Evolutionary conservation across 1,140 invertebrate species (phyloP), one percentile per base, ranked within the genome.

Genomic region (Gonatopus flavifemur): DNA sequence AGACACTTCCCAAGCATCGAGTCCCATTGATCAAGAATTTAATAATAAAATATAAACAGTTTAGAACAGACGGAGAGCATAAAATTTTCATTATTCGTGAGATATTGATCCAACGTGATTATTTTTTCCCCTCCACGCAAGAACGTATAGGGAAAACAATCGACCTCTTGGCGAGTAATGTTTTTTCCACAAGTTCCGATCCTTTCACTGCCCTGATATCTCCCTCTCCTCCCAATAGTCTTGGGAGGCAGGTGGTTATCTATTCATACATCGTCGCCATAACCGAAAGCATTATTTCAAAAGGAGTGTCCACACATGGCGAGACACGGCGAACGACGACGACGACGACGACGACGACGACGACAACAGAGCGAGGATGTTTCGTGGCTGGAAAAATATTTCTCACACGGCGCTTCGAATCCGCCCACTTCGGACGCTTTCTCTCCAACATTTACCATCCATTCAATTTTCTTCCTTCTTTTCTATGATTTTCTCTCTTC

Each of bases 361-460:
- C 22, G n/a, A 35, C 8, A 13, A 13, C 21, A 36, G 16, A 8
- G 5, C 24, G 42, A 52, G 48, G 54, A 43, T 57, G 59, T 56
- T 54, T 57, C 52, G 46, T 54, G 52, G 46, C 51, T 62, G 59
- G 67, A 69, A 73, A 72, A 73, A 71, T 73, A 73, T 72, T 71
- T 71, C 69, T 71, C 50, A 30, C 38, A 55, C 55, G 48, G 51
- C 49, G 47, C 58, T 58, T 39, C 59, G 52, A 52, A 45, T 33
- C 49, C 58, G 54, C 61, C 58, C 61, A 57, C 57, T 62, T 63
- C 49, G 60, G 54, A 57, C 57, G n/a, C n/a, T 33, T 61, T 62
- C 33, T 41, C 48, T n/a, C n/a, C n/a, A n/a, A n/a, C n/a, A n/a
- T n/a, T 52, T 37, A 36, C 44, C 35, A 28, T 15, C 53, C 44